Evolutionary conservation across 2,888 invertebrate genomes (phyloP).

Genomic region (Cenopis cana): DNA sequence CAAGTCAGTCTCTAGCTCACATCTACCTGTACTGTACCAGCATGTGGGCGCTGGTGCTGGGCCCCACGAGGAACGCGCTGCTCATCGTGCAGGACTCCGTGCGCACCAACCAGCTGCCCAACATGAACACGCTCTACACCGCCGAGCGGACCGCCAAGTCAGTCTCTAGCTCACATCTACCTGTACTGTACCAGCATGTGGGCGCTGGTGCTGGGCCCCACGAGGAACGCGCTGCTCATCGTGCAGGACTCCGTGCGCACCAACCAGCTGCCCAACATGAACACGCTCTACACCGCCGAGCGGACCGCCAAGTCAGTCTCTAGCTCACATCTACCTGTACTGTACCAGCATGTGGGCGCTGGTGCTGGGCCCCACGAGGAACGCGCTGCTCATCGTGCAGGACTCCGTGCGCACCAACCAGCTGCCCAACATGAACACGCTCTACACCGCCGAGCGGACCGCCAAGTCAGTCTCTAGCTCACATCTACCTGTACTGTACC

Average conservation of each 20-base stretch:
- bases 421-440: conserved; percentile 94
- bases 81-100: conserved; percentile 95
- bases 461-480: conserved; percentile 83
- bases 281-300: conserved; percentile 91
- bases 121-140: conserved; percentile 92
- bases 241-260: conserved; percentile 94
- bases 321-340: conserved; percentile 92
- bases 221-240: conserved; percentile 91
- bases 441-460: conserved; percentile 92
- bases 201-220: conserved; percentile 93
- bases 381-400: conserved; percentile 91
- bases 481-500: too few relatives aligned
- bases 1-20: conserved; percentile 85
- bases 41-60: conserved; percentile 95
- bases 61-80: conserved; percentile 90
- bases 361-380: conserved; percentile 92
- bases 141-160: conserved; percentile 91
- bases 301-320: conserved; percentile 87
- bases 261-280: conserved; percentile 97
- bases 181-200: conserved; percentile 95
- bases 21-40: conserved; percentile 95
- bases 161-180: conserved; percentile 87
- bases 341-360: conserved; percentile 95
- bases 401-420: conserved; percentile 96
- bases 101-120: conserved; percentile 96